Conservation (phyloP, 2,113 vertebrate genomes). For the Catagonus wagneri region DNA sequence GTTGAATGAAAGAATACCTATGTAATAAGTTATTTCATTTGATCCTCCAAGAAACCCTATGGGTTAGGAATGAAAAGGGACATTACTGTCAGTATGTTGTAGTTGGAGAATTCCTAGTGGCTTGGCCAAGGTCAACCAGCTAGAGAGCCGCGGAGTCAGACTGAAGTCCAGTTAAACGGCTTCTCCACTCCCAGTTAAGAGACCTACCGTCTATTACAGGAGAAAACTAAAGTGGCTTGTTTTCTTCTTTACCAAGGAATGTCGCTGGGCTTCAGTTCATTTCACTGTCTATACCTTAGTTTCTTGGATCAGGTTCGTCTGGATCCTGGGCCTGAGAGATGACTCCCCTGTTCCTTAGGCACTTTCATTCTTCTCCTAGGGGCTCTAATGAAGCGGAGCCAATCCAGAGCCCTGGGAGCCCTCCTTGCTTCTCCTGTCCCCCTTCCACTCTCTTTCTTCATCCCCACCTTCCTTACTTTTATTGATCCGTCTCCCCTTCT, state of each 20-base stretch:
- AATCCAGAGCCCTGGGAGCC: background rate
- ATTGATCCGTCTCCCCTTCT: background rate
- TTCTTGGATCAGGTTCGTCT: background rate
- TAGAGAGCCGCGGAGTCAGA: background rate
- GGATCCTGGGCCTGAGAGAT: background rate
- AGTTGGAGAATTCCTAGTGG: background rate
- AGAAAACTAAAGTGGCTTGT: background rate
- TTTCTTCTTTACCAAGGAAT: slow-evolving; percentile 9
- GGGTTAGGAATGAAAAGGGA: background rate
- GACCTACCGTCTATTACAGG: background rate
- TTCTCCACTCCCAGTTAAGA: background rate
- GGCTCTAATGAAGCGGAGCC: background rate
- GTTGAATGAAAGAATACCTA: background rate
- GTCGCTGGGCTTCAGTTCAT: background rate
- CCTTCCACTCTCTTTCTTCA: background rate
- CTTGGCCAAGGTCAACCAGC: background rate
- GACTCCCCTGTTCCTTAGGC: background rate
- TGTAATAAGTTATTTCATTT: background rate
- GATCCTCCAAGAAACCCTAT: background rate
- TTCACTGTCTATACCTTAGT: background rate
- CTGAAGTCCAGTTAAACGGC: background rate
- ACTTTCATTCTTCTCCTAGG: background rate
- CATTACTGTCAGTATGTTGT: background rate
- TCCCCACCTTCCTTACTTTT: background rate
- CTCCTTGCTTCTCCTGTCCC: background rate